Conservation (phyloP, 2,797 vertebrate genomes). For the Acridotheres tristis region DNA sequence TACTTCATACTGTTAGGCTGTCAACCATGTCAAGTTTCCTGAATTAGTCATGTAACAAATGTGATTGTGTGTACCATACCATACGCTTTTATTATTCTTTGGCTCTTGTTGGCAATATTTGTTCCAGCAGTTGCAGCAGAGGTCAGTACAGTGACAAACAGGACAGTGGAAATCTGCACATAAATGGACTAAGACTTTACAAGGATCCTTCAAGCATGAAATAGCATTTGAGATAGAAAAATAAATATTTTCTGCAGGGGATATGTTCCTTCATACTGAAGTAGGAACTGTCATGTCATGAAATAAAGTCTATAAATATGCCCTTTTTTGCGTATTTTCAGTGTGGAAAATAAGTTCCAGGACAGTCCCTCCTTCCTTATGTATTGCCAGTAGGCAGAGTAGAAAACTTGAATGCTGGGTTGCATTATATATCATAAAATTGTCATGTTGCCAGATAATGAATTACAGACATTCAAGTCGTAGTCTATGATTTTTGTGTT, state of each 20-base stretch:
- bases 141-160: conserved; percentile 36
- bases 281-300: not conserved
- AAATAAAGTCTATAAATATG: conserved; percentile 14
- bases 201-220: conserved; percentile 33
- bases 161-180: conserved; percentile 31
- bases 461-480: not conserved
- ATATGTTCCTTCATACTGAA: not conserved
- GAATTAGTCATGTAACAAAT: conserved; percentile 12
- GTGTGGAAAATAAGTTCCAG: not conserved
- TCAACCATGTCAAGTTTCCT: not conserved
- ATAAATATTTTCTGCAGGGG: not conserved
- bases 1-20: not conserved
- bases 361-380: not conserved
- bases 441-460: not conserved
- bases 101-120: not conserved
- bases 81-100: conserved; percentile 16
- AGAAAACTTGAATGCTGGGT: not conserved
- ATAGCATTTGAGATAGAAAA: conserved; percentile 4
- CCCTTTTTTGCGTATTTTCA: not conserved
- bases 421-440: not conserved
- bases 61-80: not conserved
- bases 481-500: not conserved
- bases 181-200: conserved; percentile 27
- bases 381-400: not conserved
- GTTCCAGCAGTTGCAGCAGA: conserved; percentile 14